phyloP scores from a whole-genome alignment of 2,113 vertebrate species.

The Seriola aureovittata region DNA sequence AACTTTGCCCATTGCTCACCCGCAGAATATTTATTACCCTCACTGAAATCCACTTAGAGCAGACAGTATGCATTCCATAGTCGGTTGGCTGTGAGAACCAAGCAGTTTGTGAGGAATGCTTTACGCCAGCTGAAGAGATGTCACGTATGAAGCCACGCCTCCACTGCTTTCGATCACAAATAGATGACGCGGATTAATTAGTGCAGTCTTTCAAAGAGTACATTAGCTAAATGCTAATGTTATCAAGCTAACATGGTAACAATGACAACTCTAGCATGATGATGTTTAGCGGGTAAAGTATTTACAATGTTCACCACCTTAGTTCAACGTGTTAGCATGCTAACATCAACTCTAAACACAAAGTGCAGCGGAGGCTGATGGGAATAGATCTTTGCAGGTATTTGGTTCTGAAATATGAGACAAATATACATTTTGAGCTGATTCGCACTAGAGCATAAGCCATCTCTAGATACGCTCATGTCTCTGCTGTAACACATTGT shows the following conservation, averaged over 20 bases:
- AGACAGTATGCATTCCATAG: constrained; percentile 89
- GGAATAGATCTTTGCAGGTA: neutral
- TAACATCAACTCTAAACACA: neutral
- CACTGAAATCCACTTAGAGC: constrained; percentile 86
- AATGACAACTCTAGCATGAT: neutral
- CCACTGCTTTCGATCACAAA: constrained; percentile 16
- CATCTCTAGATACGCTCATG: too few species aligned
- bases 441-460: neutral
- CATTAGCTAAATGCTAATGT: neutral
- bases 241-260: neutral
- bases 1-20: constrained; percentile 87
- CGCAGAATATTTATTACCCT: constrained; percentile 90
- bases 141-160: constrained; percentile 49
- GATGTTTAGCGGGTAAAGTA: neutral
- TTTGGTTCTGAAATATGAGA: neutral
- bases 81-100: constrained; percentile 82
- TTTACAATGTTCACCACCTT: neutral
- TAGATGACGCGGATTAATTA: constrained; percentile 26
- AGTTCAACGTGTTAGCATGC: neutral
- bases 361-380: neutral
- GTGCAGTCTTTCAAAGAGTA: neutral
- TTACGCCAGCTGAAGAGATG: constrained; percentile 59
- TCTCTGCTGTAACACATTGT: neutral
- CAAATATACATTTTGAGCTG: neutral
- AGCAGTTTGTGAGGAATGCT: constrained; percentile 77